Evolutionary conservation across 1,140 invertebrate species (phyloP).

Genomic region (Monomorium pharaonis): DNA sequence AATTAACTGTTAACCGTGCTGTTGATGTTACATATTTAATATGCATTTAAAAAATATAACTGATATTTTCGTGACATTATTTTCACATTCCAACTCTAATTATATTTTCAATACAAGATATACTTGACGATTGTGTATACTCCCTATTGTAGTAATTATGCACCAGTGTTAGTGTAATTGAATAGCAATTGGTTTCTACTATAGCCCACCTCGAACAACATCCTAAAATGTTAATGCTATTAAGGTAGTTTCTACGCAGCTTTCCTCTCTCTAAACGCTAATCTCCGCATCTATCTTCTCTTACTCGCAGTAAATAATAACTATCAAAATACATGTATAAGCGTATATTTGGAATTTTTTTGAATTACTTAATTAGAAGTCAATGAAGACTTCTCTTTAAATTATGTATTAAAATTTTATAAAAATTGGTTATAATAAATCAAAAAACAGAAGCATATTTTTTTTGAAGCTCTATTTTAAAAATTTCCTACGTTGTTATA

Average conservation of each 20-base stretch:
- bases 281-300: constrained; percentile 23
- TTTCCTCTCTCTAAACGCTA: constrained; percentile 26
- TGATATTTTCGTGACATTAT: background rate
- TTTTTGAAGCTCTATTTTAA: background rate
- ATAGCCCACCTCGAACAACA: constrained; percentile 42
- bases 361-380: background rate
- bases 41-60: background rate
- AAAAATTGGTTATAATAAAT: constrained; percentile 5
- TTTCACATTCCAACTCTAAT: background rate
- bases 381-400: background rate
- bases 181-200: constrained; percentile 62
- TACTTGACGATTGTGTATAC: background rate
- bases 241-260: constrained; percentile 74
- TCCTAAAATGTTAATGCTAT: constrained; percentile 77
- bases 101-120: background rate
- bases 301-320: constrained; percentile 33
- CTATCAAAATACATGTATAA: constrained; percentile 5
- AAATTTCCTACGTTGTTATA: background rate
- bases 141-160: background rate
- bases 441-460: background rate
- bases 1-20: background rate
- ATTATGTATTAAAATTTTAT: background rate
- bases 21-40: background rate
- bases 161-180: constrained; percentile 64
- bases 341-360: background rate